These are phyloP conservation scores for Drosophila santomea DNA, from an alignment of 1,140 invertebrate species.

Conservation along the genomic window DNA sequence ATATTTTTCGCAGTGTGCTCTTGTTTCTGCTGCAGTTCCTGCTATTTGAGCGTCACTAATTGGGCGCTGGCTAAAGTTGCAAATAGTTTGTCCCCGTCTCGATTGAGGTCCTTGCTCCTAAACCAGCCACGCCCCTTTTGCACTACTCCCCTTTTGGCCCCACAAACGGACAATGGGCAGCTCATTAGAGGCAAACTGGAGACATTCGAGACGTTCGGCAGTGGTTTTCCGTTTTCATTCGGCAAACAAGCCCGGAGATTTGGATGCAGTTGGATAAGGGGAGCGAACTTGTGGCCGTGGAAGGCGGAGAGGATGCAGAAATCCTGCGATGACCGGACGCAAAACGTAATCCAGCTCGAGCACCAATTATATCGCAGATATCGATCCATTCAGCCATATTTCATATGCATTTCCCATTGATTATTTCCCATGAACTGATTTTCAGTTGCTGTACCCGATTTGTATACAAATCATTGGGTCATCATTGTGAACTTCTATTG, in stretches of 20 bases:
- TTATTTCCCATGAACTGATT: background rate
- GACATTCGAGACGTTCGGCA: conserved; percentile 43
- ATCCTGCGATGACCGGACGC: background rate
- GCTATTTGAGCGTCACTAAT: conserved; percentile 79
- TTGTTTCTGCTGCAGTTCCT: conserved; percentile 14
- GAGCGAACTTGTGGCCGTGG: background rate
- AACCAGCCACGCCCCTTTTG: background rate
- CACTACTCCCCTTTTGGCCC: background rate
- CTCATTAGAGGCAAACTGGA: conserved; percentile 39
- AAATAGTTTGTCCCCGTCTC: conserved; percentile 63
- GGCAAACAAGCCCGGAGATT: conserved; percentile 18
- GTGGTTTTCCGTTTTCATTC: background rate
- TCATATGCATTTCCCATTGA: background rate
- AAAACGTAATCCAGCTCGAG: conserved; percentile 25
- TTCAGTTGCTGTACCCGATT: too few relatives aligned
- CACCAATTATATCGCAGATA: conserved; percentile 43
- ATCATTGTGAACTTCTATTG: too few relatives aligned
- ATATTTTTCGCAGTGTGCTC: conserved; percentile 1
- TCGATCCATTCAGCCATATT: conserved; percentile 9
- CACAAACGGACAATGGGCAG: conserved; percentile 43
- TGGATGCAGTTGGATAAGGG: background rate
- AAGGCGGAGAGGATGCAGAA: background rate
- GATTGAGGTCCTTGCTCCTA: conserved; percentile 27
- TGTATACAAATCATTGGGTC: too few relatives aligned
- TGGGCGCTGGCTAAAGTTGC: conserved; percentile 69